Base-by-base conservation (phyloP, 1,140 invertebrate genomes). In the Aradophagus sp. region DNA sequence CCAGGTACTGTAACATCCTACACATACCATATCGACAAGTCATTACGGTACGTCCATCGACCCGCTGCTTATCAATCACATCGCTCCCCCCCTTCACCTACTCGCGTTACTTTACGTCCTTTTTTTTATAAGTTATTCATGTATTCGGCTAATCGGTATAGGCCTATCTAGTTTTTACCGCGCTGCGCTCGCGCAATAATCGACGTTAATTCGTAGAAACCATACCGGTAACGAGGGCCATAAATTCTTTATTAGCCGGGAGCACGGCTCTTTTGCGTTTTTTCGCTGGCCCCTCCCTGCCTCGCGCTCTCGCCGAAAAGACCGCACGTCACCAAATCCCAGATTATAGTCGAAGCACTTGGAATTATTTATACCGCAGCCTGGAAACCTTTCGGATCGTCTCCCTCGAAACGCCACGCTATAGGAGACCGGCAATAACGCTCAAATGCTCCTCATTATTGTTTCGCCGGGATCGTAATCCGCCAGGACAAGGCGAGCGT, bases 121-220 rank as follows among this genome's bases (percentile, higher is more conserved):
- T n/a, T 23, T 23, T 74, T 73, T 79, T 74, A 83, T 66, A 85
- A 85, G 76, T 79, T 85, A 85, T 84, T 85, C 82, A 84, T 85
- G 78, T 83, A 85, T 85, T 84, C 83, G 67, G 75, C 83, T 85
- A 84, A 84, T 85, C 82, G 82, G 76, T 76, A 82, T 83, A 66
- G 67, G 73, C 58, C 74, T 80, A 80, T 83, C 82, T 81, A 74
- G 79, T 84, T 83, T 83, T 81, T 79, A 77, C 77, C 73, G 61
- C 62, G 58, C 69, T 68, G 50, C 61, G 62, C 62, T 59, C 61
- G 65, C 58, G 56, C 59, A 61, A 77, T 82, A 85, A 84, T 84
- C 81, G 78, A 81, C 75, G 77, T 81, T 83, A 83, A 84, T 84
- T 85, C 82, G 78, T 83, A 84, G 83, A 84, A 84, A 83, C 73